Percentiles rank a stretch among this genome's conserved stretches.
Evolutionary conservation across 1,140 invertebrate species (phyloP).

Genomic region (Chrysomallon squamiferum): DNA sequence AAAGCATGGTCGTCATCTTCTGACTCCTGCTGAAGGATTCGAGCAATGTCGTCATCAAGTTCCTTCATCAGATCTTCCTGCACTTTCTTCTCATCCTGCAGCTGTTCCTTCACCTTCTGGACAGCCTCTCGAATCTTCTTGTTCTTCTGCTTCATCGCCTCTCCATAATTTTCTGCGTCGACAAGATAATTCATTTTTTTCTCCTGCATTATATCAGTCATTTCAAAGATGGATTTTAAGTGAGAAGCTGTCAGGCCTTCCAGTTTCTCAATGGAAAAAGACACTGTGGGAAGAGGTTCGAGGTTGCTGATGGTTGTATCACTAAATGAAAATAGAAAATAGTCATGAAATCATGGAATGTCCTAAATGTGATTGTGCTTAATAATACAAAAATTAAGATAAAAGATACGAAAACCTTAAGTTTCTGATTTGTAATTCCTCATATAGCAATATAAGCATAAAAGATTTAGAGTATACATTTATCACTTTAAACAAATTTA

Average conservation of each 20-base stretch:
- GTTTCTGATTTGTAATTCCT: no score
- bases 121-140: conserved; percentile 9
- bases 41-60: conserved; percentile 51
- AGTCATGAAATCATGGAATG: background rate
- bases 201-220: conserved; percentile 68
- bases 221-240: conserved; percentile 65
- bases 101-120: conserved; percentile 17
- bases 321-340: conserved; percentile 51
- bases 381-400: no score
- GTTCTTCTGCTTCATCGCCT: conserved; percentile 26
- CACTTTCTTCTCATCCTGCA: conserved; percentile 20
- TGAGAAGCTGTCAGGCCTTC: conserved; percentile 64
- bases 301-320: conserved; percentile 66
- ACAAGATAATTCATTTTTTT: conserved; percentile 27
- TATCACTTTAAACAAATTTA: no score
- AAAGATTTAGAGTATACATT: no score
- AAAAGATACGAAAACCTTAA: no score
- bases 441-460: no score
- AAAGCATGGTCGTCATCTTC: background rate
- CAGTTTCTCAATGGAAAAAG: conserved; percentile 66
- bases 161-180: conserved; percentile 5
- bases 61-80: conserved; percentile 43
- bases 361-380: no score
- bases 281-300: conserved; percentile 63
- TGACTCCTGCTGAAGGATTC: conserved; percentile 40